Evolutionary conservation across 2,113 vertebrate species (phyloP).

Genomic region (Amphiprion percula): DNA sequence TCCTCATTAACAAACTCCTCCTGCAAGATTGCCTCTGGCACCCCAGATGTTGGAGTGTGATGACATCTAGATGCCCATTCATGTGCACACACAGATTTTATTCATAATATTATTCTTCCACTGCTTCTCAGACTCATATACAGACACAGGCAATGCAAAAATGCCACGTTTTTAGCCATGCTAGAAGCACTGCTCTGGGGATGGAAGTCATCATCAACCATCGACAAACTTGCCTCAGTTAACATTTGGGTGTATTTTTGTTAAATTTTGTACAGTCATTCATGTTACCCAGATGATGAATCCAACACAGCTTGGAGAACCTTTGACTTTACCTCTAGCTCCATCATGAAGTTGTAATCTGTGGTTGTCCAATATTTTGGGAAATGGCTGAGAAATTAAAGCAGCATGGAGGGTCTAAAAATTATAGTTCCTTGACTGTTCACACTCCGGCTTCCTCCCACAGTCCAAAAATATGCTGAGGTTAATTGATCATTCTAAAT

Average conservation of each 20-base stretch:
- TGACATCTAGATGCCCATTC: constrained; percentile 3
- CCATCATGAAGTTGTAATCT: too few species aligned
- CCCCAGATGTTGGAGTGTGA: constrained; percentile 44
- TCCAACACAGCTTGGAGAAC: too few species aligned
- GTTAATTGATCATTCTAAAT: too few species aligned
- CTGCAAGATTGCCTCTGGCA: constrained; percentile 24
- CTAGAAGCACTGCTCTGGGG: not conserved
- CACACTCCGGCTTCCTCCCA: too few species aligned
- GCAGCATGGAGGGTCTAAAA: too few species aligned
- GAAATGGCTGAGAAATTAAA: too few species aligned
- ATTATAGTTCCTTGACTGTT: too few species aligned
- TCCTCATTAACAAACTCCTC: constrained; percentile 20
- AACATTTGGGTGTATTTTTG: not conserved
- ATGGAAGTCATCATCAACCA: not conserved
- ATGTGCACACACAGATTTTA: constrained; percentile 1
- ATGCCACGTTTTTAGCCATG: not conserved
- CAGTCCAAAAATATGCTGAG: too few species aligned
- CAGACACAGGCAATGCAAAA: too few species aligned
- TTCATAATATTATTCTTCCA: not conserved
- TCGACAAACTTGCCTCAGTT: not conserved
- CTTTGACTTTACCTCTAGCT: too few species aligned
- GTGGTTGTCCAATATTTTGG: too few species aligned
- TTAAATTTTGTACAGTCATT: not conserved
- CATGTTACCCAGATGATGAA: too few species aligned
- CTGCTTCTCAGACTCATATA: not conserved